A percentile compares a stretch with the other conserved stretches of the same genome.
phyloP scores from a whole-genome alignment of 2,113 vertebrate genomes.

The Orientallactaga bullata region DNA sequence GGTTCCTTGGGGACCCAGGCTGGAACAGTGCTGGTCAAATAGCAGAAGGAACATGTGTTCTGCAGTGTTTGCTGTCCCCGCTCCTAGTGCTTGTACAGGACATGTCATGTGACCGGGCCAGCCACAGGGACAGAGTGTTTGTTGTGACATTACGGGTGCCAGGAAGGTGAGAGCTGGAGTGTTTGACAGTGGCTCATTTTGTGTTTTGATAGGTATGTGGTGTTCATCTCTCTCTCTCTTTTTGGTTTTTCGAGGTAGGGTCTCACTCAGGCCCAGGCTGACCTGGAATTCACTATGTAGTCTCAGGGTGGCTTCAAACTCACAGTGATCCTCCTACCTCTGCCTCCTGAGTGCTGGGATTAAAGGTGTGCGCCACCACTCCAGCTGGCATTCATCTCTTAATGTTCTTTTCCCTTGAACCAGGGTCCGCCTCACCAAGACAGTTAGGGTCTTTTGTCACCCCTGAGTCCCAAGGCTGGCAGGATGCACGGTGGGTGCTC shows the following conservation, averaged over 20 bases:
- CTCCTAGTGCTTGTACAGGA: no score
- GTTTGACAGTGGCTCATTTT: neutral
- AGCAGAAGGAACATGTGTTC: neutral
- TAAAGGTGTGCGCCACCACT: no score
- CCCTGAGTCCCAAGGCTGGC: neutral
- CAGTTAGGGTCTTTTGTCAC: no score
- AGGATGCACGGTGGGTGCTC: neutral
- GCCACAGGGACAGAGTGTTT: no score
- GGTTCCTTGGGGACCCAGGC: neutral
- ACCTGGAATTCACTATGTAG: no score
- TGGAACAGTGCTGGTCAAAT: neutral
- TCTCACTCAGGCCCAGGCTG: no score
- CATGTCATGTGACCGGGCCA: neutral
- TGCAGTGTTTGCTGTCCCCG: neutral
- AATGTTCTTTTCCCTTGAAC: accelerated
- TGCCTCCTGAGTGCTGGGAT: no score
- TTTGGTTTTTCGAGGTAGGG: no score
- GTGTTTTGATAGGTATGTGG: accelerated
- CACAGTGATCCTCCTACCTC: no score
- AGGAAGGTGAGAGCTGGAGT: neutral
- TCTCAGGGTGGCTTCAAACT: no score
- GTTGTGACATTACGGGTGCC: accelerated
- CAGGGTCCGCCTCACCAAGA: neutral
- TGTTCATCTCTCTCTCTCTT: no score
- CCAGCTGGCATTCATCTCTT: neutral